phyloP scores from a whole-genome alignment of 2,113 vertebrate species.

The Cairina moschata region DNA sequence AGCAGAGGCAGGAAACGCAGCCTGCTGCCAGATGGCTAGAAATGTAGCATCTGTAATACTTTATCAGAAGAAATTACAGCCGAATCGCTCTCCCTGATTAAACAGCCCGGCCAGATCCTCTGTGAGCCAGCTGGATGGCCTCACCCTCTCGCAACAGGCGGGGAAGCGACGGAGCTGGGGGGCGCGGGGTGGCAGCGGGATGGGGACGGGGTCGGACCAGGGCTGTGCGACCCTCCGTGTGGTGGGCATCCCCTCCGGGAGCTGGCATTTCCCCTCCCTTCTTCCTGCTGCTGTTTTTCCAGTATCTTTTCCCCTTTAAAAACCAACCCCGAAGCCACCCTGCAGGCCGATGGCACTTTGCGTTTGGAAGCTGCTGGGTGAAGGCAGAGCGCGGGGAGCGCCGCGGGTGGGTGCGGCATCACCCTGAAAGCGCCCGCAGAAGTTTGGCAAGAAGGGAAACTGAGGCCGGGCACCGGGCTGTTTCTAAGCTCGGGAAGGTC shows the following conservation, averaged over 20 bases:
- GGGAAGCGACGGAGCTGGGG: neutral
- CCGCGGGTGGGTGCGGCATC: neutral
- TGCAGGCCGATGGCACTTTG: neutral
- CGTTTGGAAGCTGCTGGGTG: neutral
- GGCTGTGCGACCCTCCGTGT: neutral
- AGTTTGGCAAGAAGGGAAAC: neutral
- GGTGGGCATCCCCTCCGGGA: neutral
- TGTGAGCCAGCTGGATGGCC: slow-evolving; percentile 56
- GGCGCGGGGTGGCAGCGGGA: neutral
- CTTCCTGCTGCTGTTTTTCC: neutral
- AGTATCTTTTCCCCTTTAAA: neutral
- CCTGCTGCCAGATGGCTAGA: slow-evolving; percentile 69
- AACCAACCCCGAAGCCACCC: neutral
- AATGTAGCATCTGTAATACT: slow-evolving; percentile 66
- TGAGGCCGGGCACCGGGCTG: neutral
- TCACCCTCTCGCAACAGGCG: neutral
- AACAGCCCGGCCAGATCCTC: slow-evolving; percentile 52
- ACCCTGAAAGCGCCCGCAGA: fast-evolving
- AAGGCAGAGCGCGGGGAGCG: neutral
- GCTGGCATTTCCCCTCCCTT: neutral
- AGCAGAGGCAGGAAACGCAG: slow-evolving; percentile 59
- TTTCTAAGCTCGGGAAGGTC: neutral
- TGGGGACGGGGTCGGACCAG: neutral
- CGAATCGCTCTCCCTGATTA: slow-evolving; percentile 57
- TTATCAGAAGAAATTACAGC: slow-evolving; percentile 67